Evolutionary conservation across 1,140 invertebrate species (phyloP).

Genomic region (Mya arenaria): DNA sequence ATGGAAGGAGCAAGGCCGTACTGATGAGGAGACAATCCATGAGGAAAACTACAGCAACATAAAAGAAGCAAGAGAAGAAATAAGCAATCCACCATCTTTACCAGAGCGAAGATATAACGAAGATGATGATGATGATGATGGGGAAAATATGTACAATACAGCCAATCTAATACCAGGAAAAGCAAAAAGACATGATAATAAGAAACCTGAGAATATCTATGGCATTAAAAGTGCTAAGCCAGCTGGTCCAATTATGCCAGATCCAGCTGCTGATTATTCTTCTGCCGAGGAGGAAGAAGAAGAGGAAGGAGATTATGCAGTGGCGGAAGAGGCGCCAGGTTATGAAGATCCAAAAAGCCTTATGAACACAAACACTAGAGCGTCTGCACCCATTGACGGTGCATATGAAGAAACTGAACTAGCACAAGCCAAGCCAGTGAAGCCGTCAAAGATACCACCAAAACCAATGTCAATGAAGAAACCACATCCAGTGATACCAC

Average conservation of each 20-base stretch:
- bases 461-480: no score
- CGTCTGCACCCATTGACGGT: neutral
- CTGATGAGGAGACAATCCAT: neutral
- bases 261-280: neutral
- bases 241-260: neutral
- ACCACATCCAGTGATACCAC: no score
- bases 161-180: neutral
- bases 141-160: constrained; percentile 23
- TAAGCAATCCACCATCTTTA: neutral
- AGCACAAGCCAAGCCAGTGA: no score
- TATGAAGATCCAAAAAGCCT: constrained; percentile 24
- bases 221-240: constrained; percentile 26
- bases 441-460: no score
- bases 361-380: neutral
- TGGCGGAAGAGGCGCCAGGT: neutral
- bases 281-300: neutral
- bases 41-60: constrained; percentile 34
- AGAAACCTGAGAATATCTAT: constrained; percentile 24
- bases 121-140: neutral
- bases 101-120: constrained; percentile 7
- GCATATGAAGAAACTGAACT: neutral
- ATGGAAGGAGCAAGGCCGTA: constrained; percentile 7
- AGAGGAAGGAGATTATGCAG: neutral
- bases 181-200: neutral
- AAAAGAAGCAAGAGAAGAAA: constrained; percentile 5